Percentiles rank a stretch among this genome's conserved stretches.
Evolutionary conservation across 2,113 vertebrate genomes (phyloP).

Genomic region (Carassius carassius): DNA sequence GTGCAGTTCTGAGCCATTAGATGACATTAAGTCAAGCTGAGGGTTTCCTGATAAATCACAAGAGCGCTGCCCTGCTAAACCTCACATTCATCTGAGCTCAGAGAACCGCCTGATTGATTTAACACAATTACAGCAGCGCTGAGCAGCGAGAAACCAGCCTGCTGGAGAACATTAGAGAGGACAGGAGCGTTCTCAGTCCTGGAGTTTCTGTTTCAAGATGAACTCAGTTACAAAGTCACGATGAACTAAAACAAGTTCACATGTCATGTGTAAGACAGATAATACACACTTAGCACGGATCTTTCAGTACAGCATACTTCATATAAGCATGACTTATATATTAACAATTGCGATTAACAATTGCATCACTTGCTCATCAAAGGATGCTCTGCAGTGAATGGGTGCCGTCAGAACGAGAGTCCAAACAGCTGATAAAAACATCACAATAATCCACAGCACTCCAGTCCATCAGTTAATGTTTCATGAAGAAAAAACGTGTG

Average conservation of each 20-base stretch:
- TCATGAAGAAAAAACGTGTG: not conserved
- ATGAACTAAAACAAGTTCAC: not conserved
- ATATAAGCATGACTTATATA: not conserved
- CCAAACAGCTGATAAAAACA: not conserved
- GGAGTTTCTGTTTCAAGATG: not conserved
- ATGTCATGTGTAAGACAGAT: not conserved
- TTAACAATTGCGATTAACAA: no score
- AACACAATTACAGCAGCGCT: conserved; percentile 15
- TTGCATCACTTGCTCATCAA: not conserved
- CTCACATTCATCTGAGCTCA: not conserved
- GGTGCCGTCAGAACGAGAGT: not conserved
- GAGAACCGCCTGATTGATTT: not conserved
- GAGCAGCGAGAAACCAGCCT: not conserved
- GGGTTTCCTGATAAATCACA: not conserved
- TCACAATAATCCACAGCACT: not conserved
- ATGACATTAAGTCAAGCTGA: conserved; percentile 9
- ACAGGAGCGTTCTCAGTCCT: not conserved
- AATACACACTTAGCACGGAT: not conserved
- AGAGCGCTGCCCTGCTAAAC: not conserved
- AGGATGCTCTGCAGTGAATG: not conserved
- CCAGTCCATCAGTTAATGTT: not conserved
- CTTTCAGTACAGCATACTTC: not conserved
- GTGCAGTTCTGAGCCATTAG: conserved; percentile 15
- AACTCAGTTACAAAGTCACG: not conserved
- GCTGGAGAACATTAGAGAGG: not conserved